These are phyloP conservation scores for Sebastes jordani DNA, from an alignment of 2,797 vertebrate species.

Conservation along the genomic window DNA sequence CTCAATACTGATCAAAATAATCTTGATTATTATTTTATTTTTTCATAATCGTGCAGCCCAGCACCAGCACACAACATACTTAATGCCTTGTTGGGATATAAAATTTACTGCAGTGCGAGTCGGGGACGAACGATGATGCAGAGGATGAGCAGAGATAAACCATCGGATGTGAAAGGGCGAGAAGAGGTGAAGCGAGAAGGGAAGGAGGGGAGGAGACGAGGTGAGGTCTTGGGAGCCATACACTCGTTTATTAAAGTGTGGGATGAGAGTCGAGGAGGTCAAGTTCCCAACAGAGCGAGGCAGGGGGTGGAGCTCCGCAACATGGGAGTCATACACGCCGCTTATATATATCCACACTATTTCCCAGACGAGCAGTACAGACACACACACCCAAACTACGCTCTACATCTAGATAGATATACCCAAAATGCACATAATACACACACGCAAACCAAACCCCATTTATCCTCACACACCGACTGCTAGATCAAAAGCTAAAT, in stretches of 20 bases:
- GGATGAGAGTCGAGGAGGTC: slow-evolving; percentile 57
- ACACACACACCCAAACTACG: background rate
- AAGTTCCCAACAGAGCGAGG: slow-evolving; percentile 41
- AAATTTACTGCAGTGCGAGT: slow-evolving; percentile 31
- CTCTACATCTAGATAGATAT: background rate
- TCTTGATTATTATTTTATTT: too few species aligned
- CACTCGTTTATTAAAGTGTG: slow-evolving; percentile 67
- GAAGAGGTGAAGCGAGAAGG: slow-evolving; percentile 28
- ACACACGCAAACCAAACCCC: background rate
- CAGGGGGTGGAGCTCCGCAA: slow-evolving; percentile 33
- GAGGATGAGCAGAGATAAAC: slow-evolving; percentile 43
- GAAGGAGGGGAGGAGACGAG: slow-evolving; percentile 31
- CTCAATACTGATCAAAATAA: too few species aligned
- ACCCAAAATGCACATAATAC: slow-evolving; percentile 14
- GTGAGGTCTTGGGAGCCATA: slow-evolving; percentile 51
- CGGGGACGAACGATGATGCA: slow-evolving; percentile 12
- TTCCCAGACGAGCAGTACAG: background rate
- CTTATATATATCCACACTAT: slow-evolving; percentile 4
- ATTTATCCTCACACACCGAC: background rate
- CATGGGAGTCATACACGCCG: slow-evolving; percentile 32
- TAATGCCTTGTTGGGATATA: slow-evolving; percentile 16
- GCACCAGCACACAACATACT: background rate
- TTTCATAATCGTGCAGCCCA: too few species aligned
- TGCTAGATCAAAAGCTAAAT: slow-evolving; percentile 41
- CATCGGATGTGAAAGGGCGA: slow-evolving; percentile 16